phyloP scores from a whole-genome alignment of 1,140 invertebrate genomes.

The Chymomyza costata region DNA sequence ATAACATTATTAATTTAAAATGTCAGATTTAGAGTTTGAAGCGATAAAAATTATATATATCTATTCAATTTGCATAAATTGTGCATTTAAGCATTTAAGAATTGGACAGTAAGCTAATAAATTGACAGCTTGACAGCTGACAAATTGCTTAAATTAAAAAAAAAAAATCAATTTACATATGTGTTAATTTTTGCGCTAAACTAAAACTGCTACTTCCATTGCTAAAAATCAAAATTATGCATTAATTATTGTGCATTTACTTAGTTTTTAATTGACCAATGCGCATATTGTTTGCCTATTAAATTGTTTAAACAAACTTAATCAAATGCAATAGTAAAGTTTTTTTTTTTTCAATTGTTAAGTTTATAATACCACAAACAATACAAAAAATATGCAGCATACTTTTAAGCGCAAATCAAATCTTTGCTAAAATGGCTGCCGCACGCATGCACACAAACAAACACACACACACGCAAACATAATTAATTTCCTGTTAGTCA shows the following conservation, averaged over 20 bases:
- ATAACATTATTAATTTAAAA: slow-evolving; percentile 39
- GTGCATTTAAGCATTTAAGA: neutral
- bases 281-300: neutral
- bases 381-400: slow-evolving; percentile 16
- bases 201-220: slow-evolving; percentile 41
- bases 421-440: slow-evolving; percentile 7
- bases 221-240: slow-evolving; percentile 47
- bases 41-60: neutral
- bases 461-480: slow-evolving; percentile 6
- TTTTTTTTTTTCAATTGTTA: slow-evolving; percentile 33
- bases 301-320: neutral
- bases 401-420: slow-evolving; percentile 10
- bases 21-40: neutral
- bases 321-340: slow-evolving; percentile 4
- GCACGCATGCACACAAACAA: slow-evolving; percentile 11
- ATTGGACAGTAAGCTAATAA: neutral
- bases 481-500: slow-evolving; percentile 65
- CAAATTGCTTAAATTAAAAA: neutral
- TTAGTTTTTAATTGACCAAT: slow-evolving; percentile 28
- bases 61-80: slow-evolving; percentile 11
- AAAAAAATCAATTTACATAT: neutral
- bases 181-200: neutral
- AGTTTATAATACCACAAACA: slow-evolving; percentile 37
- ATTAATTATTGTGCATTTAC: slow-evolving; percentile 44
- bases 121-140: too few relatives aligned